Evolutionary conservation across 2,113 vertebrate genomes (phyloP), one percentile per base, ranked within the genome.

Genomic region (Dicerorhinus sumatrensis): DNA sequence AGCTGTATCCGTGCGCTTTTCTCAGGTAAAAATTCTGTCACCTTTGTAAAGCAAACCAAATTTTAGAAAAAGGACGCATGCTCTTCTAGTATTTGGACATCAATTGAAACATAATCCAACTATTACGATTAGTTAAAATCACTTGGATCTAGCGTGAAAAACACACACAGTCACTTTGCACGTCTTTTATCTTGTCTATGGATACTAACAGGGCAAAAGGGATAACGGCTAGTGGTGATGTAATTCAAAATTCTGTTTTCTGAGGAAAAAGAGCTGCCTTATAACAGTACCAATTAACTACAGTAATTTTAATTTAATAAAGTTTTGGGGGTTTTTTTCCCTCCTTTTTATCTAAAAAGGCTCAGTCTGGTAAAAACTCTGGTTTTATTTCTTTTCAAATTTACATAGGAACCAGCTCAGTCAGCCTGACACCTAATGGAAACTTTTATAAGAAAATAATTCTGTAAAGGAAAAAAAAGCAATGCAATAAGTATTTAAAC

Each of bases 371-470:
- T 76, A 65, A 96, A 97, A 82, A 21, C 29, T 9, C 3, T 6
- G 4, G 7, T 31, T 63, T 42, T 42, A 67, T 82, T 81, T 8
- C 56, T 87, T 70, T 60, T 80, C 33, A 89, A 93, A 93, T 84
- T 89, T 94, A 83, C 93, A 79, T 69, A 93, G n/a, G 63, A 96
- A 96, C 56, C 69, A 95, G 84, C 58, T 98, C 97, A 95, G 95
- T 82, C 95, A 98, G 97, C 94, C 94, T 98, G 97, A 98, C 97
- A 98, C 96, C 95, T 98, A 98, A 98, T 98, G 98, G 94, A 97
- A 98, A 96, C 94, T 96, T 98, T 91, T 80, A 42, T 91, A 98
- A 90, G 83, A 91, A 97, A 95, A 97, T 31, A 58, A 96, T 86
- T 90, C 75, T 90, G 56, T 21, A 85, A 75, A 89, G 54, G 54